Evolutionary conservation across 1,140 invertebrate species (phyloP).

Genomic region (Diabrotica undecimpunctata): DNA sequence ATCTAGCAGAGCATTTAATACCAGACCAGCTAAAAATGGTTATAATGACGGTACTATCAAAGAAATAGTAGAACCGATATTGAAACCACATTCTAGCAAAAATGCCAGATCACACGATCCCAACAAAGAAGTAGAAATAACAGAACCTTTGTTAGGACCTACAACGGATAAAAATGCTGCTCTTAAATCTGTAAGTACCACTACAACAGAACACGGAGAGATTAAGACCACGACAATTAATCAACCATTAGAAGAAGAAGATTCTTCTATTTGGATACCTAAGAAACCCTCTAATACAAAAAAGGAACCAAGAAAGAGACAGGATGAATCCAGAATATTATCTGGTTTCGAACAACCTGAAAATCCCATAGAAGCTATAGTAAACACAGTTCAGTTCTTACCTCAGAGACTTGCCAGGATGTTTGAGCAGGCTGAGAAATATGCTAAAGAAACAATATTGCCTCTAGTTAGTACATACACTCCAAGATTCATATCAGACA

Average conservation of each 20-base stretch:
- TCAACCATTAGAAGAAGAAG: neutral
- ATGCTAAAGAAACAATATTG: slow-evolving; percentile 69
- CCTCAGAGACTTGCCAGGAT: slow-evolving; percentile 72
- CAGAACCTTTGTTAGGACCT: slow-evolving; percentile 66
- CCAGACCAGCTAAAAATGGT: slow-evolving; percentile 45
- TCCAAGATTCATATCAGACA: slow-evolving; percentile 54
- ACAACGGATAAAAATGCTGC: slow-evolving; percentile 50
- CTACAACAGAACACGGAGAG: neutral
- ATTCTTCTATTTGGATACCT: slow-evolving; percentile 30
- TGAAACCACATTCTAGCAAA: slow-evolving; percentile 49
- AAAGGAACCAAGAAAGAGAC: slow-evolving; percentile 36
- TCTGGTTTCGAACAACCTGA: slow-evolving; percentile 7
- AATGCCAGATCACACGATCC: slow-evolving; percentile 50
- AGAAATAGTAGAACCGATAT: slow-evolving; percentile 52
- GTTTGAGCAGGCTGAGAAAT: slow-evolving; percentile 74
- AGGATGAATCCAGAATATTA: slow-evolving; percentile 34
- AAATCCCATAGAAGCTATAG: slow-evolving; percentile 48
- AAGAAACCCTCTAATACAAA: neutral
- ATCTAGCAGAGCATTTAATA: slow-evolving; percentile 60
- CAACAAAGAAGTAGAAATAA: slow-evolving; percentile 57
- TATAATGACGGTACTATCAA: slow-evolving; percentile 33
- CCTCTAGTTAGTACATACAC: slow-evolving; percentile 73
- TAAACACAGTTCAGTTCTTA: slow-evolving; percentile 69
- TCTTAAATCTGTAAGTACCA: slow-evolving; percentile 15
- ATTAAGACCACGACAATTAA: slow-evolving; percentile 1